These are phyloP conservation scores for Limnephilus lunatus DNA, from an alignment of 2,888 invertebrate species.

Conservation along the genomic window DNA sequence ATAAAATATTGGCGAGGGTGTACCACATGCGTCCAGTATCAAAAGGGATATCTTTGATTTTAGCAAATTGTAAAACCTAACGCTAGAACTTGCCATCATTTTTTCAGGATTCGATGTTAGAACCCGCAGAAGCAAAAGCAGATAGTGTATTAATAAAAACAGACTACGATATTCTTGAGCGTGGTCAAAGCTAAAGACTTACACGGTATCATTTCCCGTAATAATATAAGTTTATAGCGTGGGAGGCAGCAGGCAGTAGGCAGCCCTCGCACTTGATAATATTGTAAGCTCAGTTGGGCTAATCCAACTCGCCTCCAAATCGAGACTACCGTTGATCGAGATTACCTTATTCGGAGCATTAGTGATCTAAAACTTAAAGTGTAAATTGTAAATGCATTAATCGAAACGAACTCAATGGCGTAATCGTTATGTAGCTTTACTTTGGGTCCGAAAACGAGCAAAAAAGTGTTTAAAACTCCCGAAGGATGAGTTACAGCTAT, in stretches of 20 bases:
- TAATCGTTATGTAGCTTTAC: background rate
- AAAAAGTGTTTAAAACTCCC: too few species aligned
- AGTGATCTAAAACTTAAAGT: background rate
- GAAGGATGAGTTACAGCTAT: too few species aligned
- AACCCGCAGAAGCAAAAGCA: too few species aligned
- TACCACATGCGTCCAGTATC: too few species aligned
- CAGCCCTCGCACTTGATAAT: background rate
- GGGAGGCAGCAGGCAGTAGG: slow-evolving; percentile 4
- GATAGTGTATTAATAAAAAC: too few species aligned
- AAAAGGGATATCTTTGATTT: too few species aligned
- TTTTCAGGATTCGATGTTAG: too few species aligned
- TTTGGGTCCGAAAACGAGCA: background rate
- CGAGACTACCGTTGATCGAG: background rate
- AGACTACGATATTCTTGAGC: too few species aligned
- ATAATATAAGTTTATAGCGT: background rate
- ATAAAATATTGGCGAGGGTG: too few species aligned
- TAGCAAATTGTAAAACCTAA: too few species aligned
- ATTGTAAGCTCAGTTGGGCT: background rate
- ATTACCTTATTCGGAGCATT: slow-evolving; percentile 2
- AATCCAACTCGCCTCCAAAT: background rate
- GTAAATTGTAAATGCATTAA: background rate
- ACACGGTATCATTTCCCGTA: background rate
- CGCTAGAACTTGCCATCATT: too few species aligned
- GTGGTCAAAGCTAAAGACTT: background rate
- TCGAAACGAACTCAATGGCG: background rate